Conservation (phyloP, 2,888 invertebrate species). For the Drosophila yooni region DNA sequence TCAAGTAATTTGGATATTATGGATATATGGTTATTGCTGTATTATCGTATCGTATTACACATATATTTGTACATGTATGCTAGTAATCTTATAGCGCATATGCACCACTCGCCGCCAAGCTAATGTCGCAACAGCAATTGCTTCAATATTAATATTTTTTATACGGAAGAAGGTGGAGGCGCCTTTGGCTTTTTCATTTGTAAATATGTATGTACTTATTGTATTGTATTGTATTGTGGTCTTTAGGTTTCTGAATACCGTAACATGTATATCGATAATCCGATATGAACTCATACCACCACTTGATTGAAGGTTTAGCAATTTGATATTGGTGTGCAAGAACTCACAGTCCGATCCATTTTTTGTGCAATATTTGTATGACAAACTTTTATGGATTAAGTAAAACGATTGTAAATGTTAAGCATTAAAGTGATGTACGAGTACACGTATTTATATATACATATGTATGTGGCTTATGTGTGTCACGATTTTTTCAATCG, state of each 20-base stretch:
- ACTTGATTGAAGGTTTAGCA: slow-evolving; percentile 72
- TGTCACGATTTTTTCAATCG: slow-evolving; percentile 47
- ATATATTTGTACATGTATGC: slow-evolving; percentile 32
- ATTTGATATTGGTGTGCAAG: slow-evolving; percentile 67
- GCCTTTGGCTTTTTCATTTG: slow-evolving; percentile 69
- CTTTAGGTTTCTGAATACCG: slow-evolving; percentile 75
- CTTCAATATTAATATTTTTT: slow-evolving; percentile 69
- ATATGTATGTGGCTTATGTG: slow-evolving; percentile 15
- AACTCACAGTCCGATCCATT: slow-evolving; percentile 81
- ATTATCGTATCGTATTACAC: slow-evolving; percentile 35
- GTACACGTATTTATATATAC: slow-evolving; percentile 20
- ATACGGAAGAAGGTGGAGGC: slow-evolving; percentile 46
- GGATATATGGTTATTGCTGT: slow-evolving; percentile 22
- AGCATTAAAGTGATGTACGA: slow-evolving; percentile 52
- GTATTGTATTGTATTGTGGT: slow-evolving; percentile 63
- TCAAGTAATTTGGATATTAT: slow-evolving; percentile 80
- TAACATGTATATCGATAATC: slow-evolving; percentile 35
- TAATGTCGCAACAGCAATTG: slow-evolving; percentile 50
- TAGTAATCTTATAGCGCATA: slow-evolving; percentile 31
- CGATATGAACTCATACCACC: slow-evolving; percentile 73
- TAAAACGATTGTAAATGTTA: slow-evolving; percentile 60
- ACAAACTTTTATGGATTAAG: slow-evolving; percentile 78
- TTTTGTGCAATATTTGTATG: slow-evolving; percentile 82
- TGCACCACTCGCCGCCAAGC: slow-evolving; percentile 35
- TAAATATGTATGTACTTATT: slow-evolving; percentile 69